Evolutionary conservation across 1,140 invertebrate species (phyloP), one percentile per base, ranked within the genome.

Genomic region (Caenorhabditis tropicalis): DNA sequence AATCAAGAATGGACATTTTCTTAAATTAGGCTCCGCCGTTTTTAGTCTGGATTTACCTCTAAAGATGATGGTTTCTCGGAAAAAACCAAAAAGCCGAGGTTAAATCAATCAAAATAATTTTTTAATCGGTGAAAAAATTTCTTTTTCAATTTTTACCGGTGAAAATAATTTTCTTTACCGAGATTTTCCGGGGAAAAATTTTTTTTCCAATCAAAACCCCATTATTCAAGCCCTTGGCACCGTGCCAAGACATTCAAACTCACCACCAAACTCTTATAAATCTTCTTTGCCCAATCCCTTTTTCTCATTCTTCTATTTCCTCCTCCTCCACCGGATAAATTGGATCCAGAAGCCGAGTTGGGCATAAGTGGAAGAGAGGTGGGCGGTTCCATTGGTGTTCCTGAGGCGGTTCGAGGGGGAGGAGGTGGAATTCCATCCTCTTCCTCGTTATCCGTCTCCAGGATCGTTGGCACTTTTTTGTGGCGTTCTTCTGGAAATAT

Each of bases 271-370:
- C 84, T 85, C 19, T 46, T 82, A 29, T 82, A 85, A 9, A 82
- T 36, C 39, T 85, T 85, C 31, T 85, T 85, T 7, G 81, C 81
- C 84, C 84, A 85, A 82, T 85, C 84, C 19, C 84, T 33, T 70
- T 85, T 85, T 21, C 84, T 51, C 84, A 85, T 85, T 24, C 84
- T 29, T n/a, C 84, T n/a, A 43, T 43, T 43, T 33, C 31, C n/a
- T n/a, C n/a, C n/a, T n/a, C n/a, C n/a, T n/a, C n/a, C 24, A 48
- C 36, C 81, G 5, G 65, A 21, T 12, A 48, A 29, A 24, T 53
- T 84, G 12, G 70, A 48, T 58, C 46, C 49, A n/a, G 53, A 27
- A 6, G 36, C 16, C n/a, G 70, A 84, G n/a, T 27, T 48, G 3
- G 24, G 15, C 53, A 74, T 51, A 56, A 81, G 48, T 12, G 24